Percentiles rank a stretch among this genome's conserved stretches.
Conservation (phyloP, 2,113 vertebrate genomes). For the Gobiocypris rarus region DNA sequence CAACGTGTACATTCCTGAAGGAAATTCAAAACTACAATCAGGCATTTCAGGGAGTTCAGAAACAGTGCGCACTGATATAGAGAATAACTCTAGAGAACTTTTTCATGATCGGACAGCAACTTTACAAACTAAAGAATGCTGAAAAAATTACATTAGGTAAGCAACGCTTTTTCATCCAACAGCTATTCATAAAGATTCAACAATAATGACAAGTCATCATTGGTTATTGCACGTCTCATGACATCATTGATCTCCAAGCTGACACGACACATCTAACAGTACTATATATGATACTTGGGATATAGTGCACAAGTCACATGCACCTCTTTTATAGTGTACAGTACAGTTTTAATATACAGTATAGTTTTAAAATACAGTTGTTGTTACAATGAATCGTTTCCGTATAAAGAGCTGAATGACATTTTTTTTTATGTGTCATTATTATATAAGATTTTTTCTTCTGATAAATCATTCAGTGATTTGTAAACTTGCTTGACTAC, state of each 20-base stretch:
- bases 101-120: no score
- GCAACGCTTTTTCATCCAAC: not conserved
- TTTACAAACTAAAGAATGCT: no score
- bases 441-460: not conserved
- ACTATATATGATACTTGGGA: not conserved
- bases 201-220: not conserved
- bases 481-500: no score
- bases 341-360: not conserved
- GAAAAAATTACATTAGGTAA: not conserved
- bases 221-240: not conserved
- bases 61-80: no score
- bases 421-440: not conserved
- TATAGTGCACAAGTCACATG: not conserved
- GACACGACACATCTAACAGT: not conserved
- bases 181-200: not conserved
- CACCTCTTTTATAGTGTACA: not conserved
- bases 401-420: not conserved
- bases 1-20: no score
- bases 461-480: not conserved
- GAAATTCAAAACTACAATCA: no score
- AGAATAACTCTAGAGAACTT: not conserved
- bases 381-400: not conserved
- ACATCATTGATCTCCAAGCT: not conserved
- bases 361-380: not conserved
- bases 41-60: no score